Conservation (phyloP, 1,140 invertebrate genomes). For the Pectinophora gossypiella region DNA sequence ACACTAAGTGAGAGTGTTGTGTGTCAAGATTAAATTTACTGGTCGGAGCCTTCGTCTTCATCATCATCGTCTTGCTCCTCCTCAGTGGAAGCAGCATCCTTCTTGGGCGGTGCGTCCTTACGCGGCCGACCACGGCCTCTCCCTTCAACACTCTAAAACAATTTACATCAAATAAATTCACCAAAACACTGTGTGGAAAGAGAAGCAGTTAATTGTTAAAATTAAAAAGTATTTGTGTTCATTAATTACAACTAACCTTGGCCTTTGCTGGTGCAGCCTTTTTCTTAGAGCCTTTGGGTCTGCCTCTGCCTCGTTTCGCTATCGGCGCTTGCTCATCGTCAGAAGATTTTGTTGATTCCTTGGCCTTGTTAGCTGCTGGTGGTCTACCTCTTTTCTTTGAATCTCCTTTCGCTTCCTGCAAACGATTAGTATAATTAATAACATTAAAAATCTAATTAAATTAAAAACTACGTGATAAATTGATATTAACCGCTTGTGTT, state of each 20-base stretch:
- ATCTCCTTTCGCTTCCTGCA: conserved; percentile 63
- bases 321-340: conserved; percentile 71
- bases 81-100: conserved; percentile 66
- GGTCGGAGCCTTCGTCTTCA: conserved; percentile 71
- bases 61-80: conserved; percentile 73
- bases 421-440: conserved; percentile 5
- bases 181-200: too few species aligned
- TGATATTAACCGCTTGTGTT: conserved; percentile 54
- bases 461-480: background rate
- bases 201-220: background rate
- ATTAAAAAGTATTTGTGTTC: background rate
- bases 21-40: conserved; percentile 54
- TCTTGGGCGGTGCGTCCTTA: conserved; percentile 69
- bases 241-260: conserved; percentile 39
- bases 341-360: conserved; percentile 72
- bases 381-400: conserved; percentile 68
- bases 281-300: conserved; percentile 75
- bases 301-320: conserved; percentile 72
- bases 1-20: conserved; percentile 65
- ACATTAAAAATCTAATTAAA: background rate
- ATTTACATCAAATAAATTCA: background rate
- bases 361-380: conserved; percentile 53
- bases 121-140: conserved; percentile 66
- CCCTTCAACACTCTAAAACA: conserved; percentile 52
- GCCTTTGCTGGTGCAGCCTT: conserved; percentile 53